Evolutionary conservation across 2,797 vertebrate genomes (phyloP), one percentile per base, ranked within the genome.

Genomic region (Halcyon smyrnensis): DNA sequence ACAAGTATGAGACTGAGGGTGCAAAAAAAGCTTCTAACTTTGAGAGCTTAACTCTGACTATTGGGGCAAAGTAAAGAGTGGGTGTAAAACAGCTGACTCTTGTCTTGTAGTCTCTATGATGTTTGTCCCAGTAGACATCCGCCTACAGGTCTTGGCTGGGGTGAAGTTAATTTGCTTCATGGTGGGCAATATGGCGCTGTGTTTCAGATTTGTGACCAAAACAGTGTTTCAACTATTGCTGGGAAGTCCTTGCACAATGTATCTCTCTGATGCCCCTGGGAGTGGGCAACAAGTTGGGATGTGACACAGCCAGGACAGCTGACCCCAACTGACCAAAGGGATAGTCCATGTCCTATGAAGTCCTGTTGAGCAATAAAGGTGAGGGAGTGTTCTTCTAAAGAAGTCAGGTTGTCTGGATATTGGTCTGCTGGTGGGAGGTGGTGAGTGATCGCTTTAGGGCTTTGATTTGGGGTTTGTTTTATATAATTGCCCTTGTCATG

Each of bases 31-130:
- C 12, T 62, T 83, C 9, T n/a, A 32, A 21, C 11, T 90, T 76
- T 34, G 23, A 15, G 48, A 41, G 6, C 7, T 86, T 54, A 86
- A 53, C 13, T 62, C 36, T 57, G 64, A 65, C 20, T 53, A 41
- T 2, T 0, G 0, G 23, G 20, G 4, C 6, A 70, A 54, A 36
- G 43, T 39, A 65, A 24, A 45, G 7, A 56, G 25, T 48, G 7
- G 10, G 15, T 62, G 5, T 36, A 45, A 45, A 32, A 11, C 11
- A 54, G 28, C 16, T 54, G 30, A 54, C 30, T 54, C 53, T 54
- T 54, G 30, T 54, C 28, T 30, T 5, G 9, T 53, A 53, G 30
- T 53, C 28, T 30, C 16, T 30, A 30, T 53, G 28, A 30, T 39
- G 2, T 70, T 80, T 86, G 16, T 2, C 41, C 46, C 9, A 3